Percentiles rank a stretch among this genome's conserved stretches.
Conservation (phyloP, 2,113 vertebrate species). For the Podiceps cristatus region DNA sequence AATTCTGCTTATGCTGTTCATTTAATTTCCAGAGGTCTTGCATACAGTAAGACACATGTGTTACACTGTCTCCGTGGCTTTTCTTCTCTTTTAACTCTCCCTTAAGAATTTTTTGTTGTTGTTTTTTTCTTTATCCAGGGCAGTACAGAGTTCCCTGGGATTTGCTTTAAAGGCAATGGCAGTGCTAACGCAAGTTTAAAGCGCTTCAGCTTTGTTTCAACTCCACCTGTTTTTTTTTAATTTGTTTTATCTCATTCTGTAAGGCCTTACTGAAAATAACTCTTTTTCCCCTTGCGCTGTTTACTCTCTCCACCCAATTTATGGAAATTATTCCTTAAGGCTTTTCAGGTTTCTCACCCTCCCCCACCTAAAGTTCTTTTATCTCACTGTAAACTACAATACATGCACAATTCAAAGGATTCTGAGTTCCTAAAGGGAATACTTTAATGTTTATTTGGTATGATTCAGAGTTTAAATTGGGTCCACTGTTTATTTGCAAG, state of each 20-base stretch:
- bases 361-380: slow-evolving; percentile 52
- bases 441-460: slow-evolving; percentile 52
- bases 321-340: slow-evolving; percentile 52
- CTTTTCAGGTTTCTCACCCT: slow-evolving; percentile 49
- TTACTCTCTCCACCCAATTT: slow-evolving; percentile 53
- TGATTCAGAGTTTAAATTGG: slow-evolving; percentile 45
- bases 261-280: slow-evolving; percentile 22
- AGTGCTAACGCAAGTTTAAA: neutral
- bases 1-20: neutral
- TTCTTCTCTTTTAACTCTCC: neutral
- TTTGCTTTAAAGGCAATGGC: neutral
- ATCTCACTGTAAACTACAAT: slow-evolving; percentile 64
- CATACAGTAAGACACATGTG: neutral
- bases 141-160: neutral
- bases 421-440: slow-evolving; percentile 58
- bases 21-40: neutral
- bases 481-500: neutral
- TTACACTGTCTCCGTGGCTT: neutral
- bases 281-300: neutral
- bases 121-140: neutral
- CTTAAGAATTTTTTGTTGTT: neutral
- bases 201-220: neutral
- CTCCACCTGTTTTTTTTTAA: slow-evolving; percentile 26
- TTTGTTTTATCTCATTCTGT: slow-evolving; percentile 19
- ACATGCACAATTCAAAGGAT: slow-evolving; percentile 66